Base-by-base conservation (phyloP, 1,140 invertebrate species). In the Zaprionus inermis region DNA sequence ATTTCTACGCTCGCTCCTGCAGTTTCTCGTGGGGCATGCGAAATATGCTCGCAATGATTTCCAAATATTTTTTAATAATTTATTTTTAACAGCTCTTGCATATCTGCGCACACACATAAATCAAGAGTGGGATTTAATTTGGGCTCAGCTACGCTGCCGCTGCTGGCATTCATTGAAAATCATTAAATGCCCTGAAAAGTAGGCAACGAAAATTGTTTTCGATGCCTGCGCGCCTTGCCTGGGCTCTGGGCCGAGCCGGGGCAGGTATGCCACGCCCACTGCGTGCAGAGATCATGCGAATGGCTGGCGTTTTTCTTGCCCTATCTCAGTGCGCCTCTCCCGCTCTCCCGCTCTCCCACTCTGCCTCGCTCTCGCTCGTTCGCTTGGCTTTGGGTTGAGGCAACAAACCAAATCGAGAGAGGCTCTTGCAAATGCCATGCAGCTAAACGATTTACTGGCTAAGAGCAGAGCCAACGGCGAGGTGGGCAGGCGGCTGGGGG, bases 391-490 rank as follows among this genome's bases (percentile, higher is more conserved):
- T 32, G 6, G 9, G 22, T 6, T 32, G 54, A 46, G 36, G 18
- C 71, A 73, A 51, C 72, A 74, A 63, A 74, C 20, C 64, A 72
- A 74, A 70, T 64, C 54, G 66, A 63, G 59, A 74, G 55, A 58
- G 54, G 41, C 65, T 58, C 65, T 66, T 56, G 64, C 64, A 57
- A 56, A 57, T 66, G 72, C 65, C 72, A 46, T 58, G 68, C 67
- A 60, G 60, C 67, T 71, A 76, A 76, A 76, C 72, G 72, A 76
- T 76, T 76, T 76, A 76, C 67, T 76, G 60, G 72, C 44, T 59
- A 34, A 36, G 55, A 57, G 22, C 18, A n/a, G 51, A 54, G 20
- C 14, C 58, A 61, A 46, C 14, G 38, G 38, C 52, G n/a, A 12
- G 1, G 22, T 20, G 34, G 34, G 12, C n/a, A n/a, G 18, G 12